Evolutionary conservation across 2,888 invertebrate genomes (phyloP).

Genomic region (Dorcus hopei): DNA sequence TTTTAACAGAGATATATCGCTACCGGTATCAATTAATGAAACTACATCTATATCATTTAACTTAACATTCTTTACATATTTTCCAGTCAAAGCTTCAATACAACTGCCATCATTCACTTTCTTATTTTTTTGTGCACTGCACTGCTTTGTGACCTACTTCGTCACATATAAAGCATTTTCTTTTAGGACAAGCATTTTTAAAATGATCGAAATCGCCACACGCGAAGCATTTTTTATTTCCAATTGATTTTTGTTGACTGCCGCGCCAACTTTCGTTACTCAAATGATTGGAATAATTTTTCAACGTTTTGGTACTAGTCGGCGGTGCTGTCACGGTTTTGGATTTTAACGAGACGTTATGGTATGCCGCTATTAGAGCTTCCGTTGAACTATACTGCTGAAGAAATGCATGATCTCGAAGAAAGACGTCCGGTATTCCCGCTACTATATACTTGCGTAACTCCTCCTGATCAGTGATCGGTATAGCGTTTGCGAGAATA

Average conservation of each 20-base stretch:
- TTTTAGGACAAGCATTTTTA: neutral
- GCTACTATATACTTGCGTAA: neutral
- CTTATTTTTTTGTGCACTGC: conserved; percentile 17
- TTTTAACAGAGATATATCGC: neutral
- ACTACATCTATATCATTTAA: neutral
- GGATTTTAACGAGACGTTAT: neutral
- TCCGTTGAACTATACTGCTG: neutral
- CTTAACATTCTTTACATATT: neutral
- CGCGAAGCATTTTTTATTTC: conserved; percentile 17
- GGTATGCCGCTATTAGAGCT: neutral
- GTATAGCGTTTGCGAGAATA: neutral
- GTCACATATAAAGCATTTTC: conserved; percentile 35
- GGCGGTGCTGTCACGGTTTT: no score
- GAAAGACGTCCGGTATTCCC: neutral
- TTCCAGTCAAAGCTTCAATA: neutral
- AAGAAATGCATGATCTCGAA: neutral
- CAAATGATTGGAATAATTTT: neutral
- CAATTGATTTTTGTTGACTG: neutral
- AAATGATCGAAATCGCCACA: conserved; percentile 18
- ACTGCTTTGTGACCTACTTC: conserved; percentile 21
- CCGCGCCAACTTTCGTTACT: neutral
- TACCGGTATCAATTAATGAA: no score
- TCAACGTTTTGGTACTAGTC: neutral
- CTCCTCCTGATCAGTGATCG: neutral
- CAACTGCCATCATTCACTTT: neutral